Evolutionary conservation across 2,888 invertebrate species (phyloP).

Genomic region (Pandemis cinnamomeana): DNA sequence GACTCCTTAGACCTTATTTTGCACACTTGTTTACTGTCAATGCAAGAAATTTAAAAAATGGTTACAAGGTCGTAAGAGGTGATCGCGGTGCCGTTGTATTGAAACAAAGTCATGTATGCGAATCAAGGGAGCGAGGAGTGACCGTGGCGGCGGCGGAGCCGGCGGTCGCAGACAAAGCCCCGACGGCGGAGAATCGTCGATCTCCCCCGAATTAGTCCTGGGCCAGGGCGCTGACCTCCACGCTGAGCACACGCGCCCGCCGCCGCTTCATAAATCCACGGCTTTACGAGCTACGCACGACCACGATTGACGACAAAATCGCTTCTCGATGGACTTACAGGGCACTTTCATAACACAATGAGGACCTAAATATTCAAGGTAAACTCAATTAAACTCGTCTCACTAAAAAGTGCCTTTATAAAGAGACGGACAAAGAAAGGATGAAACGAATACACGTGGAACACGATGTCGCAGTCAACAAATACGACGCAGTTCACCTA

Average conservation of each 20-base stretch:
- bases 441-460: conserved; percentile 34
- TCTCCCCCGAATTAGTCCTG: conserved; percentile 84
- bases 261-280: conserved; percentile 48
- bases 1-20: conserved; percentile 34
- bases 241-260: conserved; percentile 57
- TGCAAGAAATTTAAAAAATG: conserved; percentile 54
- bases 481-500: conserved; percentile 36
- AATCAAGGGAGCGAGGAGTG: conserved; percentile 47
- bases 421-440: conserved; percentile 33
- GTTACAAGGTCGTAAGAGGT: conserved; percentile 51
- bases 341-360: conserved; percentile 8
- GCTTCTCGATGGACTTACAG: conserved; percentile 16
- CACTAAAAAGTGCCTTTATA: conserved; percentile 1
- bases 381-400: neutral
- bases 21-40: conserved; percentile 45
- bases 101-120: conserved; percentile 66
- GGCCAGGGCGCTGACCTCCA: conserved; percentile 80
- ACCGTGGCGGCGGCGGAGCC: conserved; percentile 52
- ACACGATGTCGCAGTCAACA: conserved; percentile 19
- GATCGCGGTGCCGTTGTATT: conserved; percentile 46
- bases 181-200: conserved; percentile 76
- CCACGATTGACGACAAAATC: conserved; percentile 24
- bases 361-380: conserved; percentile 1
- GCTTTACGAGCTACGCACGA: conserved; percentile 33
- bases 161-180: conserved; percentile 77